phyloP scores from a whole-genome alignment of 2,888 invertebrate genomes.

The Gisinianus flammeolus region DNA sequence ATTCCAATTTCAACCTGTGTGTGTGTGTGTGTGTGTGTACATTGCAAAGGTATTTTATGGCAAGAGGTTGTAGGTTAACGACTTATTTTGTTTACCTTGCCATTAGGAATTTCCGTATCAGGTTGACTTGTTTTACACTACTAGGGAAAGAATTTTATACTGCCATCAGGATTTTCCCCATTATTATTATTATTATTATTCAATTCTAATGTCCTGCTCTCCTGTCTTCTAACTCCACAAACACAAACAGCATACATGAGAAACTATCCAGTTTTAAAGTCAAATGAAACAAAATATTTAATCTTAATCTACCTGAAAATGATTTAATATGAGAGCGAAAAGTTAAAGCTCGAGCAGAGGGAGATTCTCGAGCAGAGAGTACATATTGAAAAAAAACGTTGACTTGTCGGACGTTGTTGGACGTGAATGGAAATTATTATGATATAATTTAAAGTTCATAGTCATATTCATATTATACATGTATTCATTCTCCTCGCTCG shows the following conservation, averaged over 20 bases:
- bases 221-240: neutral
- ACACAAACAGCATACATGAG: neutral
- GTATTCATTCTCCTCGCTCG: too few relatives aligned
- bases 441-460: conserved; percentile 2
- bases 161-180: conserved; percentile 3
- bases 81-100: conserved; percentile 20
- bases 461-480: neutral
- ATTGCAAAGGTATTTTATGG: neutral
- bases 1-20: too few relatives aligned
- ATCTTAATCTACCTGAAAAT: conserved; percentile 28
- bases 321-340: conserved; percentile 24
- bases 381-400: neutral
- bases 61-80: conserved; percentile 25
- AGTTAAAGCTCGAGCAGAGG: neutral
- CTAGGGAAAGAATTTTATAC: neutral
- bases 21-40: neutral
- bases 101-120: conserved; percentile 25
- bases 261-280: neutral
- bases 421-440: conserved; percentile 14
- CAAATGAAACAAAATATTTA: neutral
- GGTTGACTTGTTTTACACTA: neutral
- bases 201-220: neutral
- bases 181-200: conserved; percentile 10
- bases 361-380: neutral
- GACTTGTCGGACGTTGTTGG: neutral